phyloP scores from a whole-genome alignment of 2,888 invertebrate genomes.

The Griposia aprilina region DNA sequence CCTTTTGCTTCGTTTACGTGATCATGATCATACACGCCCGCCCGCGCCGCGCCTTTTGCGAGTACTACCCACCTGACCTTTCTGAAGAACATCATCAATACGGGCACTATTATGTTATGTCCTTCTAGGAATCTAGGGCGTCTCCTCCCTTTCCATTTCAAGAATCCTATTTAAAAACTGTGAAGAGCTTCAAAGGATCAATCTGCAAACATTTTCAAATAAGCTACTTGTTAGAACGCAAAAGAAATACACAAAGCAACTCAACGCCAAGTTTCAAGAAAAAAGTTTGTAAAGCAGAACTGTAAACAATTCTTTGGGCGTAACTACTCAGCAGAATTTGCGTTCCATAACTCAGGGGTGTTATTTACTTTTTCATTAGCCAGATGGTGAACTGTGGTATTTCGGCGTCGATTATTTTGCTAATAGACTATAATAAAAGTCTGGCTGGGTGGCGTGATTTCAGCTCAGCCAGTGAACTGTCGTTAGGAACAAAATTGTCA shows the following conservation, averaged over 20 bases:
- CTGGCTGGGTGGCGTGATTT: slow-evolving; percentile 68
- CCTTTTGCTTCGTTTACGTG: background rate
- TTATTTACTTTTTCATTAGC: slow-evolving; percentile 61
- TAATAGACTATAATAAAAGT: slow-evolving; percentile 72
- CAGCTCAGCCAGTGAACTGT: slow-evolving; percentile 78
- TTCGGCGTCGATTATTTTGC: slow-evolving; percentile 68
- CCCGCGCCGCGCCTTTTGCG: too few species aligned
- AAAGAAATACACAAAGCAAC: slow-evolving; percentile 31
- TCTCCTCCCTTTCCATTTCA: background rate
- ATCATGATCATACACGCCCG: background rate
- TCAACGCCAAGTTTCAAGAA: slow-evolving; percentile 21
- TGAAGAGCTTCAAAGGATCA: background rate
- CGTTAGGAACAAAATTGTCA: slow-evolving; percentile 79
- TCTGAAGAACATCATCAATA: background rate
- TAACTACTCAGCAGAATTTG: slow-evolving; percentile 53
- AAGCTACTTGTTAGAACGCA: slow-evolving; percentile 14
- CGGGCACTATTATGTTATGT: background rate
- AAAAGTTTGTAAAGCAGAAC: slow-evolving; percentile 35
- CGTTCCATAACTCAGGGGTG: slow-evolving; percentile 46
- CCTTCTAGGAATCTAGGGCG: background rate
- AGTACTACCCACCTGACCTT: background rate
- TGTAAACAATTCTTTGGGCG: slow-evolving; percentile 48
- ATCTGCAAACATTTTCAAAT: slow-evolving; percentile 11
- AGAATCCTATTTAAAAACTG: slow-evolving; percentile 8
- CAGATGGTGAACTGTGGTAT: slow-evolving; percentile 47